phyloP scores from a whole-genome alignment of 2,888 invertebrate species.

The Leistus spinibarbis region DNA sequence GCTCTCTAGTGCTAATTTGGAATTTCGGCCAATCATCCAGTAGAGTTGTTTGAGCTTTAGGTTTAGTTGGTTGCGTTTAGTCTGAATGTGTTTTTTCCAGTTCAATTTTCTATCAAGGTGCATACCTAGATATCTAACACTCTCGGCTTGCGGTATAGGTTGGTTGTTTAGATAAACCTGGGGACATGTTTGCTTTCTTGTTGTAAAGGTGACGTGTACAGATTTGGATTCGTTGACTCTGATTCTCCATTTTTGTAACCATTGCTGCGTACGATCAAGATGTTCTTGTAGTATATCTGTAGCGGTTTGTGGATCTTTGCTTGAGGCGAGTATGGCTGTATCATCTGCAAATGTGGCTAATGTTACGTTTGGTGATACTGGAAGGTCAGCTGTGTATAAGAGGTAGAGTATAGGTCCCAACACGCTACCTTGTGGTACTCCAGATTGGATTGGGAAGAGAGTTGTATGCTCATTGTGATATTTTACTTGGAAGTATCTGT shows the following conservation, averaged over 20 bases:
- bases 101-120: neutral
- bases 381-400: neutral
- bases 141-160: neutral
- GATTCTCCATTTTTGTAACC: neutral
- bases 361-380: neutral
- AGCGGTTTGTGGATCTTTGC: neutral
- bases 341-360: neutral
- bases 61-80: neutral
- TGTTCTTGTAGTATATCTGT: neutral
- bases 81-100: neutral
- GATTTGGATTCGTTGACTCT: neutral
- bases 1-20: neutral
- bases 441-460: neutral
- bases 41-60: neutral
- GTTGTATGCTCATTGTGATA: neutral
- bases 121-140: no score
- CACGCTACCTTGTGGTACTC: neutral
- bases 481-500: neutral
- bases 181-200: neutral
- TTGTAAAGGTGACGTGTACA: neutral
- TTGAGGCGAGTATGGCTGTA: neutral
- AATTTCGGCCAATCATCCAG: neutral
- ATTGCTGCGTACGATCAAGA: neutral
- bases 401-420: neutral
- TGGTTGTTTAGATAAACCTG: neutral